Evolutionary conservation across 2,888 invertebrate genomes (phyloP), one percentile per base, ranked within the genome.

Genomic region (Sphinx pinastri): DNA sequence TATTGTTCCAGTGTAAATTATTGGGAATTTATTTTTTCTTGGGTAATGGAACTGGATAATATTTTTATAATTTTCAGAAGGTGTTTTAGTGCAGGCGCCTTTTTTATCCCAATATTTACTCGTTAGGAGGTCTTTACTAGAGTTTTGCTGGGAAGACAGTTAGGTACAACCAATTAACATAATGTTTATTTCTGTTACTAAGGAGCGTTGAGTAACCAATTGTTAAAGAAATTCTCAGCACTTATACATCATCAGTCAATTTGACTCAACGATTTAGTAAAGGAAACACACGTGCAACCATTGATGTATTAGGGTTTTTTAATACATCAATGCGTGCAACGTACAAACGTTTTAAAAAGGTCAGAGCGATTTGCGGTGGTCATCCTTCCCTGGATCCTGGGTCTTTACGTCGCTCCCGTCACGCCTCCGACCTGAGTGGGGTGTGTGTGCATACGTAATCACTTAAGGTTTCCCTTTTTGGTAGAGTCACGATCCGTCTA

Each of bases 401-500:
- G 8, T 11, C 47, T 45, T 12, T 47, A 60, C 47, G 47, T 59
- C 38, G 14, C 4, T 2, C 45, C 45, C 16, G 47, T 38, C 38
- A 14, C 3, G 10, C 45, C 60, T 45, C 16, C 10, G 13, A 57
- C 12, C 16, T 38, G 45, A 60, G 45, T 38, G 16, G 38, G 31
- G 2, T 38, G n/a, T 45, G 10, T 14, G 16, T 5, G 60, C 16
- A 60, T 60, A 47, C n/a, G n/a, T 60, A 60, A 60, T 60, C 45
- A 60, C 60, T 47, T 16, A 16, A 57, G 57, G 57, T n/a, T 55
- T 55, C 7, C 54, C 54, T 45, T 60, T 47, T 45, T 60, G 47
- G n/a, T n/a, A 16, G 59, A n/a, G 60, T 16, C 16, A 60, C 60
- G 16, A n/a, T 60, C 60, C 60, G 45, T 4, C 6, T 60, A 45